These are phyloP conservation scores for Oncopodura yosiiana DNA, from an alignment of 1,140 invertebrate species.

Conservation along the genomic window DNA sequence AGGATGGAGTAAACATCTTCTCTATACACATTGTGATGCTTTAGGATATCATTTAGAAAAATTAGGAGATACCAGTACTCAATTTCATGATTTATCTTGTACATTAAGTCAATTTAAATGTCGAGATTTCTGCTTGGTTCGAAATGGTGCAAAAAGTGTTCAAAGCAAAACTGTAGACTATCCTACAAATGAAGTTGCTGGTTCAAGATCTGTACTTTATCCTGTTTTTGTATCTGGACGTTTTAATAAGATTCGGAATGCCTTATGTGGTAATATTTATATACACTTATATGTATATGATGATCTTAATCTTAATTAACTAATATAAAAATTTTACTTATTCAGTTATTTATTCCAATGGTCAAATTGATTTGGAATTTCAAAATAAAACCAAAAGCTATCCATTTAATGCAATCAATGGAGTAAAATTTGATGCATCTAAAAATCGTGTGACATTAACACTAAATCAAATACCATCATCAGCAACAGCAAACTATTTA, in stretches of 20 bases:
- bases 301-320: background rate
- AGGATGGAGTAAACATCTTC: slow-evolving; percentile 20
- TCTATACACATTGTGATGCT: background rate
- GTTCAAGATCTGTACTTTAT: slow-evolving; percentile 20
- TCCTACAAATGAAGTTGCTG: too few species aligned
- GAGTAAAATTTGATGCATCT: slow-evolving; percentile 27
- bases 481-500: background rate
- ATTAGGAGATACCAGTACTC: slow-evolving; percentile 18
- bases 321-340: background rate
- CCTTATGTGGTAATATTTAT: slow-evolving; percentile 22
- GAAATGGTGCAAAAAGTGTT: slow-evolving; percentile 33
- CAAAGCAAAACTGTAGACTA: slow-evolving; percentile 20
- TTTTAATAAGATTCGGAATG: slow-evolving; percentile 30
- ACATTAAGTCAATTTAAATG: slow-evolving; percentile 22
- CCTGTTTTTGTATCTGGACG: slow-evolving; percentile 30
- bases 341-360: slow-evolving; percentile 30
- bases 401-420: slow-evolving; percentile 22
- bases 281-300: background rate
- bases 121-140: slow-evolving; percentile 33
- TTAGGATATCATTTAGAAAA: slow-evolving; percentile 32
- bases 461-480: slow-evolving; percentile 11
- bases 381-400: slow-evolving; percentile 33
- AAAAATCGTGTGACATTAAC: slow-evolving; percentile 29
- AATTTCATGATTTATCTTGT: slow-evolving; percentile 21
- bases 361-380: slow-evolving; percentile 34